Evolutionary conservation across 2,888 invertebrate genomes (phyloP), one percentile per base, ranked within the genome.

Genomic region (Helicoverpa assulta): DNA sequence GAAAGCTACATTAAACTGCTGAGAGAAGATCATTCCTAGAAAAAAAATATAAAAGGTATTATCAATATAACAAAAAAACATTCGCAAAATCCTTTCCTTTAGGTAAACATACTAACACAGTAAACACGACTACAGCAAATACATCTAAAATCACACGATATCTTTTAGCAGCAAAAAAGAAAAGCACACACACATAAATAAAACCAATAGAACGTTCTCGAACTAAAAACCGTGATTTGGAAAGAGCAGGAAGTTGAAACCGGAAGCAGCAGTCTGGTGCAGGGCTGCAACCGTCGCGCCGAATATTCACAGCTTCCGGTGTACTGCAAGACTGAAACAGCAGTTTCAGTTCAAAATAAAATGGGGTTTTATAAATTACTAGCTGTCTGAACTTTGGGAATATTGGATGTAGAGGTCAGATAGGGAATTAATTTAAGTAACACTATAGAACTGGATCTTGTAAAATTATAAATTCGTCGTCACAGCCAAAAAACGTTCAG

Each of bases 221-320:
- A 86, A 89, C 88, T 89, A 89, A 91, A 92, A 91, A 89, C 85
- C 84, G 85, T 89, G 85, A 89, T 90, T 91, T 87, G 86, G 88
- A 89, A 89, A 86, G 83, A 87, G 84, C 86, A 89, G 93, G 92
- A 93, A 90, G 91, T 90, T 86, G 84, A 89, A 88, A 91, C 89
- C 93, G 94, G 94, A 94, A 82, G 90, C 83, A 89, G 88, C 93
- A 92, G 93, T 92, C 92, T 93, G 92, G 86, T 86, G 87, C 87
- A 90, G 90, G 88, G 88, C 85, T 87, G 86, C 82, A 82, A 83
- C 86, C 88, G 89, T 87, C 87, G 86, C 85, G 88, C 76, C 89
- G 89, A 89, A 91, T 92, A 92, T 90, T 91, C 92, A 90, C 91
- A 87, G 88, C 88, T 91, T 93, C 93, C 93, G 91, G 87, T 59